Base-by-base conservation (phyloP, 2,888 invertebrate genomes). In the Dicroscelio sp. region DNA sequence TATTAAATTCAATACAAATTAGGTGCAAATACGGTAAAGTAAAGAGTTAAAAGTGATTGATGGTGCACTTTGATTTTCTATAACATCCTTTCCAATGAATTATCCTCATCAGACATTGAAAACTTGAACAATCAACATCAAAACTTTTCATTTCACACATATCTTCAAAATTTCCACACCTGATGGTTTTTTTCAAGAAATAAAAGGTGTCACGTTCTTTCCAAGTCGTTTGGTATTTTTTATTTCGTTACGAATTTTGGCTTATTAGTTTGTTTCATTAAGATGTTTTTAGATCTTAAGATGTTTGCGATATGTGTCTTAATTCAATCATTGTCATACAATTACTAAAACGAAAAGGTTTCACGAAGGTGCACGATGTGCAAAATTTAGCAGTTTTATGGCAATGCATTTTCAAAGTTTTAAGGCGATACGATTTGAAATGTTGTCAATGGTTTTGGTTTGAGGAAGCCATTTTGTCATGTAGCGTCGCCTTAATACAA, bases 31-130 rank as follows among this genome's bases (percentile, higher is more conserved):
- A 87, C 58, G 80, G 80, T 87, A 71, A 35, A 52, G 23, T 33
- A 31, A 67, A 48, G 52, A 35, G 27, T 67, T 75, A 12, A 67
- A 58, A 35, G 58, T 80, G 76, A 60, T 90, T 85, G 65, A 88
- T 91, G 90, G 86, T 91, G 90, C 88, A 88, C 88, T 91, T 91
- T 91, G 90, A 91, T 91, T 88, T 88, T 88, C 87, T 90, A 76
- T n/a, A 10, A 60, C 58, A 65, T 73, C 23, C 38, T 79, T 65
- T 52, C 8, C 58, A 63, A 58, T 23, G 43, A 48, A 67, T 43
- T 73, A 79, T 65, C 48, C 17, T 71, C 67, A 86, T 86, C 48
- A 75, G 23, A 90, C 84, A 86, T 65, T 31, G n/a, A 23, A 86
- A 84, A 89, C 89, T 83, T 27, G 38, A 90, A 90, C 85, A 90